A percentile compares a stretch with the other conserved stretches of the same genome.
Evolutionary conservation across 2,113 vertebrate species (phyloP).

Genomic region (Nannobrachium achirus): DNA sequence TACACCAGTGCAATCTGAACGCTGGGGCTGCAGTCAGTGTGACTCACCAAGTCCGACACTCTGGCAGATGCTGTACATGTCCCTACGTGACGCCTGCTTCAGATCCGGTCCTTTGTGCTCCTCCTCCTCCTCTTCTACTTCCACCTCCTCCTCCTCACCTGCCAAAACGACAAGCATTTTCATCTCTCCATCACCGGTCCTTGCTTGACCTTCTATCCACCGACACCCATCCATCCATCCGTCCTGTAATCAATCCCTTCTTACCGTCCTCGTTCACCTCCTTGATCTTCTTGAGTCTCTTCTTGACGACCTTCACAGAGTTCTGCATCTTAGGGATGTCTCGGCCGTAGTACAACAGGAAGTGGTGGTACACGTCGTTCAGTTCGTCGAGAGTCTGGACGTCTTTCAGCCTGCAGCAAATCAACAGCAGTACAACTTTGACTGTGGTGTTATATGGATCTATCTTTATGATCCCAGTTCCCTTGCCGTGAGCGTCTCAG

Average conservation of each 20-base stretch:
- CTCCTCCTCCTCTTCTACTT: slow-evolving; percentile 86
- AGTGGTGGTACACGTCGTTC: slow-evolving; percentile 96
- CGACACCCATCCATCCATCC: background rate
- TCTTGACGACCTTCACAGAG: slow-evolving; percentile 89
- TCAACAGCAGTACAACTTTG: background rate
- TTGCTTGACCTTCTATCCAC: too few relatives aligned
- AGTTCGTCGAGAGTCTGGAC: slow-evolving; percentile 97
- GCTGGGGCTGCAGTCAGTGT: background rate
- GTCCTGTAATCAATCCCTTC: background rate
- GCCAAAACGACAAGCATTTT: background rate
- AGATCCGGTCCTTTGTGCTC: slow-evolving; percentile 95
- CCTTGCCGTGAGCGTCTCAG: background rate
- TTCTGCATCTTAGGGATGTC: slow-evolving; percentile 99
- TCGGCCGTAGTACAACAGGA: slow-evolving; percentile 95
- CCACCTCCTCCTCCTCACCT: slow-evolving; percentile 79
- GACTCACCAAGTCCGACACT: slow-evolving; percentile 91
- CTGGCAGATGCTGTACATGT: slow-evolving; percentile 99
- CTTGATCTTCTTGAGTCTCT: slow-evolving; percentile 87
- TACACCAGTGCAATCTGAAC: background rate
- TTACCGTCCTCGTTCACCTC: slow-evolving; percentile 90
- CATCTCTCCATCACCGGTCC: background rate
- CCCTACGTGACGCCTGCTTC: slow-evolving; percentile 95
- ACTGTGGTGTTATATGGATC: background rate
- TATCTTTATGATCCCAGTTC: background rate
- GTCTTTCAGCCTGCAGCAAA: slow-evolving; percentile 87